Percentiles rank a stretch among this genome's conserved stretches.
These are phyloP conservation scores for Rhopilema esculentum DNA, from an alignment of 30 jellyfish, hydroid and myxozoan species.

Conservation along the genomic window DNA sequence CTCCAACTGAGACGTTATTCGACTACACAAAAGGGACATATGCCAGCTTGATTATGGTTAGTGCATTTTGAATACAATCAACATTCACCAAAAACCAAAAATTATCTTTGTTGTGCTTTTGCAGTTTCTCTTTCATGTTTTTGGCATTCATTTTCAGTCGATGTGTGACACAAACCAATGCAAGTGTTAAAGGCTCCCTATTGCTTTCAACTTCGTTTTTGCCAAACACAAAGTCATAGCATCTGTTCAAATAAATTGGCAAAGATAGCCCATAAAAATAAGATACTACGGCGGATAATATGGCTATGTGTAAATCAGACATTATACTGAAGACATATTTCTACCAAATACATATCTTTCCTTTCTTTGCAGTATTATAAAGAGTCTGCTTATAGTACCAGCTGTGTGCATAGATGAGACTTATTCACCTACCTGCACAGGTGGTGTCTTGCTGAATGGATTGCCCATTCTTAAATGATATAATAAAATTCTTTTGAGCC, in stretches of 20 bases:
- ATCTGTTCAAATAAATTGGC: not conserved
- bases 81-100: not conserved
- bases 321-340: not conserved
- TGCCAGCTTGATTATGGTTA: not conserved
- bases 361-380: not conserved
- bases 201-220: not conserved
- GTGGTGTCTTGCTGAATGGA: not conserved
- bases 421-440: not conserved
- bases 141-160: not conserved
- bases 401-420: not conserved
- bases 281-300: not conserved
- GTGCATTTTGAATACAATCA: not conserved
- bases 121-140: not conserved
- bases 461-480: not conserved
- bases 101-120: not conserved
- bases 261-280: not conserved
- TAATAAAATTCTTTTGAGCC: not conserved
- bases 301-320: not conserved
- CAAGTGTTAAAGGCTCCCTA: not conserved
- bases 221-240: not conserved
- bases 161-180: not conserved
- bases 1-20: not conserved
- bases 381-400: not conserved
- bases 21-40: not conserved
- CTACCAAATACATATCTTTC: not conserved